Conservation (phyloP, 2,113 vertebrate species). For the Eolophus roseicapilla region DNA sequence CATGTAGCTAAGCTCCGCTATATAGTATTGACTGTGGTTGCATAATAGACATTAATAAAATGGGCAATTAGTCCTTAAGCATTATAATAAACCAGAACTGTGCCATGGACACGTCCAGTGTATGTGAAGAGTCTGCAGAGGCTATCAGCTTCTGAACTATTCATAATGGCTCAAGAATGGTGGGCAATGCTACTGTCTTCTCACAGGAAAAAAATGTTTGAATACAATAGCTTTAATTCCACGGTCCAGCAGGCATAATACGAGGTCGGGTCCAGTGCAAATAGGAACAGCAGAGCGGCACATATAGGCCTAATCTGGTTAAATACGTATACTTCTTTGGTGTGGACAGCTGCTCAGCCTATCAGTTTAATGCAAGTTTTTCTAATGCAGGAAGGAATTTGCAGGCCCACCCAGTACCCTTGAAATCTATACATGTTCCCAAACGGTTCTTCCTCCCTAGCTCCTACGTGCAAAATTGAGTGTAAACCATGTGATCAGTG, state of each 20-base stretch:
- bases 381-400: slow-evolving; percentile 63
- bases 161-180: neutral
- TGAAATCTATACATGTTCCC: slow-evolving; percentile 71
- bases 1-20: neutral
- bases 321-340: slow-evolving; percentile 40
- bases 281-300: neutral
- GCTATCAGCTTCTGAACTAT: neutral
- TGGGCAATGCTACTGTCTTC: neutral
- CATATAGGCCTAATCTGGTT: neutral
- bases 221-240: neutral
- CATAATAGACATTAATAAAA: neutral
- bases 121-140: neutral
- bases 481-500: slow-evolving; percentile 56
- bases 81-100: neutral
- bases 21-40: neutral
- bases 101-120: neutral
- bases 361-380: slow-evolving; percentile 57
- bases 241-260: neutral
- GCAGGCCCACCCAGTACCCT: slow-evolving; percentile 64
- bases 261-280: neutral
- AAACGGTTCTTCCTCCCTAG: slow-evolving; percentile 47
- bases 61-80: neutral
- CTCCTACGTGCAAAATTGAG: slow-evolving; percentile 70
- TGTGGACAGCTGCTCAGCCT: slow-evolving; percentile 70
- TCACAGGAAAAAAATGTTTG: neutral